These are phyloP conservation scores for Mamestra brassicae DNA, from an alignment of 2,888 invertebrate genomes.

Conservation along the genomic window DNA sequence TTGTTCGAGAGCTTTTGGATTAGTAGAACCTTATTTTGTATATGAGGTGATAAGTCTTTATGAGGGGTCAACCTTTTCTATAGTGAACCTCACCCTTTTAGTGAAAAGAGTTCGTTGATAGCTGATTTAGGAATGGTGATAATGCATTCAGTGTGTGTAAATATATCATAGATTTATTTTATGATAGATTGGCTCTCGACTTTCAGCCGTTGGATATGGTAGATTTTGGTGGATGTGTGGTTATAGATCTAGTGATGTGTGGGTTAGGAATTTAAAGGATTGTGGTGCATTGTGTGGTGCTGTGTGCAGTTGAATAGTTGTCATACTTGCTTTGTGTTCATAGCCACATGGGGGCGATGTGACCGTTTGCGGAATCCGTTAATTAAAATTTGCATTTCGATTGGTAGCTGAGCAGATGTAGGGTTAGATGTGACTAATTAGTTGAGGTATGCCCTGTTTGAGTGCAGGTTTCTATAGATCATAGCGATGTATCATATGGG, in stretches of 20 bases:
- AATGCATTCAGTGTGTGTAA: slow-evolving; percentile 89
- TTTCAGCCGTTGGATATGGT: slow-evolving; percentile 65
- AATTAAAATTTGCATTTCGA: slow-evolving; percentile 80
- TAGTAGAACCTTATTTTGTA: slow-evolving; percentile 91
- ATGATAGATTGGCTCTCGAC: slow-evolving; percentile 86
- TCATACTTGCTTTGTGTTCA: slow-evolving; percentile 82
- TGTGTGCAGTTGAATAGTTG: slow-evolving; percentile 77
- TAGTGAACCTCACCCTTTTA: slow-evolving; percentile 90
- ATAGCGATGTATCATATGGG: background rate
- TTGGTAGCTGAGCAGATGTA: slow-evolving; percentile 67
- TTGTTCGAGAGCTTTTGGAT: slow-evolving; percentile 78
- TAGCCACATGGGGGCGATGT: slow-evolving; percentile 68
- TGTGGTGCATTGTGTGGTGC: slow-evolving; percentile 69
- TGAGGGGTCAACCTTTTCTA: slow-evolving; percentile 91
- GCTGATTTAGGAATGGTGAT: slow-evolving; percentile 91
- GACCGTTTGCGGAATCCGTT: slow-evolving; percentile 79
- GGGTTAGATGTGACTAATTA: slow-evolving; percentile 49
- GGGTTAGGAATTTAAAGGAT: slow-evolving; percentile 75
- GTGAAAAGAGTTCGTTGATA: slow-evolving; percentile 91
- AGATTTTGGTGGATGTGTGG: slow-evolving; percentile 69
- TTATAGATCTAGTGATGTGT: slow-evolving; percentile 60
- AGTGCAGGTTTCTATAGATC: background rate
- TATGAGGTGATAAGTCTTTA: slow-evolving; percentile 91
- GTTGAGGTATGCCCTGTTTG: slow-evolving; percentile 48
- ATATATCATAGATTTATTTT: slow-evolving; percentile 90